Evolutionary conservation across 2,888 invertebrate species (phyloP).

Genomic region (Cataglyphis albicans): DNA sequence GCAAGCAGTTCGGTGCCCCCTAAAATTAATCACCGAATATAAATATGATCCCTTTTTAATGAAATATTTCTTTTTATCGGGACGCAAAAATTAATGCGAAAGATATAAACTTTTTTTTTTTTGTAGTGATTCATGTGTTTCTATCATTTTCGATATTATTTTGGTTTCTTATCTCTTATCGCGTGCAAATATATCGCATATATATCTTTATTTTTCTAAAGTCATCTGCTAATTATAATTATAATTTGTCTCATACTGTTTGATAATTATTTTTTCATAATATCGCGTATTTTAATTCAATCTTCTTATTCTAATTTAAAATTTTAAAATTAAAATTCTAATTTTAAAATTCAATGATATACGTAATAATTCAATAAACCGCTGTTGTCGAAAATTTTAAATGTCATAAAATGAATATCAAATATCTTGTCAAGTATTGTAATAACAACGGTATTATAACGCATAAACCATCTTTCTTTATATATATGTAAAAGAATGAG

Average conservation of each 20-base stretch:
- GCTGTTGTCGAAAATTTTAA: neutral
- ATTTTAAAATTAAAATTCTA: too few species aligned
- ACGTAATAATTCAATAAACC: neutral
- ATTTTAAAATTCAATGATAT: too few species aligned
- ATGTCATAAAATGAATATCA: neutral
- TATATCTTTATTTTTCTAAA: too few species aligned
- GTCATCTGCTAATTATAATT: too few species aligned
- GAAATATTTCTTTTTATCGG: neutral
- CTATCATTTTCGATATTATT: neutral
- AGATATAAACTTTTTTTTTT: neutral
- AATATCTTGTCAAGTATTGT: neutral
- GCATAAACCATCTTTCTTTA: neutral
- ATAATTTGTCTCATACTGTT: too few species aligned
- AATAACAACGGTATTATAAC: neutral
- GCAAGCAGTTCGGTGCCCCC: conserved; percentile 20
- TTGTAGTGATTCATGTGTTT: neutral
- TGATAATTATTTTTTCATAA: too few species aligned
- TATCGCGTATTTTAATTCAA: too few species aligned
- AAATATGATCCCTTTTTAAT: neutral
- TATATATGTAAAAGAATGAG: neutral
- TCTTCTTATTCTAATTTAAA: too few species aligned
- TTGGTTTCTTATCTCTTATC: neutral
- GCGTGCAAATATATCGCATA: too few species aligned
- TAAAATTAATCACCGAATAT: conserved; percentile 43
- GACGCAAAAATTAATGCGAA: neutral